Conservation (phyloP, 2,888 invertebrate species). For the Epinotia nisella region DNA sequence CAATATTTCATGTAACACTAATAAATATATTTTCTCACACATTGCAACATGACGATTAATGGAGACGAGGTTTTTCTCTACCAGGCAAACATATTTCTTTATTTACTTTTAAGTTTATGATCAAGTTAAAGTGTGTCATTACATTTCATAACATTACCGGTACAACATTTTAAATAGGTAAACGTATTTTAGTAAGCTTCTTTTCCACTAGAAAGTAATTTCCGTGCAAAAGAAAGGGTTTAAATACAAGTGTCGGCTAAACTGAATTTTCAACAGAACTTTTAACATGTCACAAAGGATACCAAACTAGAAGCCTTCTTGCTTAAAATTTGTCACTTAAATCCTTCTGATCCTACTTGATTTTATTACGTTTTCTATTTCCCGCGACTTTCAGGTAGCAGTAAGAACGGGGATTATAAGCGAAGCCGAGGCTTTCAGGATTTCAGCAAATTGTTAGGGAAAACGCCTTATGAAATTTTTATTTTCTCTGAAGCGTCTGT, state of each 20-base stretch:
- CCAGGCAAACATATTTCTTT: too few species aligned
- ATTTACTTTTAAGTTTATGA: too few species aligned
- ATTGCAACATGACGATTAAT: too few species aligned
- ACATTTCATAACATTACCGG: too few species aligned
- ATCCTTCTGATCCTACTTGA: conserved; percentile 28
- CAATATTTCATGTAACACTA: too few species aligned
- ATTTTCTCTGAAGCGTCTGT: background rate
- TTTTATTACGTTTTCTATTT: conserved; percentile 43
- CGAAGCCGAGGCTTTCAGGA: conserved; percentile 38
- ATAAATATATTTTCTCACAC: too few species aligned
- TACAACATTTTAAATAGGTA: too few species aligned
- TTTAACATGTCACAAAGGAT: background rate
- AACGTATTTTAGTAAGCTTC: too few species aligned
- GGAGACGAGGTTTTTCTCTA: too few species aligned
- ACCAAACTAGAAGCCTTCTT: background rate
- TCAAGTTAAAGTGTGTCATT: too few species aligned
- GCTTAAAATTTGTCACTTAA: conserved; percentile 20
- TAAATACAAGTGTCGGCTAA: background rate
- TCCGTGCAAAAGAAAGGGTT: too few species aligned
- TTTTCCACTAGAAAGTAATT: too few species aligned
- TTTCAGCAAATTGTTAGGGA: conserved; percentile 34
- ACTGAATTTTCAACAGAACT: background rate
- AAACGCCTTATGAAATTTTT: conserved; percentile 32
- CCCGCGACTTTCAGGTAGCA: conserved; percentile 32
- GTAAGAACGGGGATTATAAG: conserved; percentile 40